phyloP scores from a whole-genome alignment of 2,888 invertebrate genomes.

The Agrochola lota region DNA sequence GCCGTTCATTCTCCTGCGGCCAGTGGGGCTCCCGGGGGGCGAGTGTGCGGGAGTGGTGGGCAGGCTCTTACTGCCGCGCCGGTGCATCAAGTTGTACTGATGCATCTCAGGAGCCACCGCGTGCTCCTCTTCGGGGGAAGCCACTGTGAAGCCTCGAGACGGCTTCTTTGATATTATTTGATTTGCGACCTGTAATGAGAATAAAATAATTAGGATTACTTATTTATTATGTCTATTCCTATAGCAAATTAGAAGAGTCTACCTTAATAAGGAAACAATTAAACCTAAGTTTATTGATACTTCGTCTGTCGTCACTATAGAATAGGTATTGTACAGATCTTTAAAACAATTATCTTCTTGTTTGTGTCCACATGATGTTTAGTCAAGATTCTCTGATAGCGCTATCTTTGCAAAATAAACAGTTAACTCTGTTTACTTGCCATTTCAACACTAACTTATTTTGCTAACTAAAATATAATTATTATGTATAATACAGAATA shows the following conservation, averaged over 20 bases:
- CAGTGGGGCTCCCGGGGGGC: slow-evolving; percentile 90
- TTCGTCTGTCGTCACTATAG: background rate
- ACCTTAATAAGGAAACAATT: background rate
- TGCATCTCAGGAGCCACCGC: slow-evolving; percentile 72
- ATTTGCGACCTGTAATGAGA: slow-evolving; percentile 83
- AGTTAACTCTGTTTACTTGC: slow-evolving; percentile 30
- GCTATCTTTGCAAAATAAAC: slow-evolving; percentile 47
- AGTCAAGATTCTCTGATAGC: slow-evolving; percentile 43
- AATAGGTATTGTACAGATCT: slow-evolving; percentile 14
- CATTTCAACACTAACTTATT: slow-evolving; percentile 9
- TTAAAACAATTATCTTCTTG: slow-evolving; percentile 26
- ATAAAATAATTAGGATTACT: background rate
- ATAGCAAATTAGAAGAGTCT: background rate
- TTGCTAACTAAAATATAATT: slow-evolving; percentile 1
- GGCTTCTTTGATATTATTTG: slow-evolving; percentile 90
- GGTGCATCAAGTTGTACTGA: slow-evolving; percentile 77
- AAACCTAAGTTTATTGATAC: background rate
- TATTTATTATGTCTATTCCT: background rate
- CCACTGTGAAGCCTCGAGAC: slow-evolving; percentile 86
- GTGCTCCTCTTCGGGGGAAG: slow-evolving; percentile 79
- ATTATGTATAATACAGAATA: background rate
- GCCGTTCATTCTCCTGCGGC: slow-evolving; percentile 90
- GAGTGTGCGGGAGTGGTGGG: slow-evolving; percentile 93
- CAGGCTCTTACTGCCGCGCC: slow-evolving; percentile 93
- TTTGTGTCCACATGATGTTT: slow-evolving; percentile 35